A percentile compares a stretch with the other conserved stretches of the same genome.
Conservation (phyloP, 2,888 invertebrate species). For the Deilephila porcellus region DNA sequence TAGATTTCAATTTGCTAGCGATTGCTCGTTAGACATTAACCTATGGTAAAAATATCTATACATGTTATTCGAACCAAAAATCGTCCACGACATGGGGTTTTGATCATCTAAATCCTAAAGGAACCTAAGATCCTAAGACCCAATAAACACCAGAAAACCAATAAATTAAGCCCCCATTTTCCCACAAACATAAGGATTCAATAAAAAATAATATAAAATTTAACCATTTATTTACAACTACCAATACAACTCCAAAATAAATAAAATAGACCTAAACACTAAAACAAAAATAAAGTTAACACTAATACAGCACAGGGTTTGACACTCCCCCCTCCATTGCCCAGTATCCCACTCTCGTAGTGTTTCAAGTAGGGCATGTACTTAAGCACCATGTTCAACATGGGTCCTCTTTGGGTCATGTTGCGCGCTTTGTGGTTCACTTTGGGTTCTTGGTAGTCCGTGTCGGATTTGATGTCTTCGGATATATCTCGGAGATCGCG, state of each 20-base stretch:
- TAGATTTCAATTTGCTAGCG: no score
- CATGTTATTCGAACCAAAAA: no score
- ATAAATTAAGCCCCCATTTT: no score
- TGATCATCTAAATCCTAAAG: no score
- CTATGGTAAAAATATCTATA: no score
- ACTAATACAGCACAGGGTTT: not conserved
- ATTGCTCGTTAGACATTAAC: no score
- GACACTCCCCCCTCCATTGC: conserved; percentile 29
- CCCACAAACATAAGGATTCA: not conserved
- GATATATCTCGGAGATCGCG: conserved; percentile 38
- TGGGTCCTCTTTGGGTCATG: conserved; percentile 53
- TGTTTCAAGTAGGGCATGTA: conserved; percentile 70
- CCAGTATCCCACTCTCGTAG: conserved; percentile 54
- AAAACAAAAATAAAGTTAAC: conserved; percentile 16
- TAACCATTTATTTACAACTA: conserved; percentile 14
- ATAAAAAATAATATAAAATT: not conserved
- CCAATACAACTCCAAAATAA: conserved; percentile 13
- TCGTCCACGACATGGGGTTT: no score
- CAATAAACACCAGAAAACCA: no score
- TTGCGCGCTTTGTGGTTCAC: conserved; percentile 39
- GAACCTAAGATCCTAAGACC: no score
- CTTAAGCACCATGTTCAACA: conserved; percentile 65
- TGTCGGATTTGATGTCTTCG: conserved; percentile 33
- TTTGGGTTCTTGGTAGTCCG: conserved; percentile 25
- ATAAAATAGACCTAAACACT: conserved; percentile 11